Evolutionary conservation across 2,888 invertebrate species (phyloP).

Genomic region (Endomychus coccineus): DNA sequence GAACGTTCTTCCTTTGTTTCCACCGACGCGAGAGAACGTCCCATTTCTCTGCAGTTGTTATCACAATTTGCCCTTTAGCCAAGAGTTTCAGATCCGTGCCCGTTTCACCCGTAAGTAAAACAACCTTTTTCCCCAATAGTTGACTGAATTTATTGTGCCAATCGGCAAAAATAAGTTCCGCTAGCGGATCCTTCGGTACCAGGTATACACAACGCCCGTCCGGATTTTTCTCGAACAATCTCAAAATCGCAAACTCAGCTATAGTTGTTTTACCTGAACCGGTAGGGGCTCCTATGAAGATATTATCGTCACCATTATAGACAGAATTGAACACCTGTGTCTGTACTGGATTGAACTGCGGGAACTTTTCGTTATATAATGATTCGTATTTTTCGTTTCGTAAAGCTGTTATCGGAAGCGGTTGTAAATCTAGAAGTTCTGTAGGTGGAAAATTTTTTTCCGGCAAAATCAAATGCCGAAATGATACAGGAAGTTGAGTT

Average conservation of each 20-base stretch:
- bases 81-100: slow-evolving; percentile 91
- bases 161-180: slow-evolving; percentile 81
- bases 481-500: slow-evolving; percentile 93
- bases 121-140: slow-evolving; percentile 74
- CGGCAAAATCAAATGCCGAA: slow-evolving; percentile 92
- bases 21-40: slow-evolving; percentile 95
- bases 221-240: slow-evolving; percentile 62
- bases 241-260: slow-evolving; percentile 89
- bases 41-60: slow-evolving; percentile 98
- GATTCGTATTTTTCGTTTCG: slow-evolving; percentile 79
- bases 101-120: slow-evolving; percentile 92
- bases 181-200: slow-evolving; percentile 85
- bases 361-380: slow-evolving; percentile 78
- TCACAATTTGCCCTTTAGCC: slow-evolving; percentile 90
- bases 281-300: slow-evolving; percentile 90
- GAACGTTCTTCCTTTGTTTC: slow-evolving; percentile 98
- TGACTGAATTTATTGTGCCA: slow-evolving; percentile 87
- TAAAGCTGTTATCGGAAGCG: slow-evolving; percentile 88
- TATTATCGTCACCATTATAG: slow-evolving; percentile 97
- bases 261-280: slow-evolving; percentile 91
- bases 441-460: slow-evolving; percentile 98
- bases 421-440: slow-evolving; percentile 92
- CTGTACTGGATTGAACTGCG: slow-evolving; percentile 97
- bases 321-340: slow-evolving; percentile 98
- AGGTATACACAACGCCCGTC: slow-evolving; percentile 88